These are phyloP conservation scores for Pangasius sanitwongsei DNA, from an alignment of 2,797 vertebrate species.

Conservation along the genomic window DNA sequence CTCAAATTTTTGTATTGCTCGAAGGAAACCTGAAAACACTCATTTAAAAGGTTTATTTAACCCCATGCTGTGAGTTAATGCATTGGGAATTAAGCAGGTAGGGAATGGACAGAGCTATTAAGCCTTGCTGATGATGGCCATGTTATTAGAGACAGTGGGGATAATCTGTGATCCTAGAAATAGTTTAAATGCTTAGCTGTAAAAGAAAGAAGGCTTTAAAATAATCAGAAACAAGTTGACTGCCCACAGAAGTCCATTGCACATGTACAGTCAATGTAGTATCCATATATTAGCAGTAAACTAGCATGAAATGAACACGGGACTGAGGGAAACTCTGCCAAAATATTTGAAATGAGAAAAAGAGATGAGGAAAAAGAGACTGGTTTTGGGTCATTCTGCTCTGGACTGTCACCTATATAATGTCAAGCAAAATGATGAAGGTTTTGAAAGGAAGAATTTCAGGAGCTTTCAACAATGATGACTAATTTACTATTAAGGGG, in stretches of 20 bases:
- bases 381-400: neutral
- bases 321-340: neutral
- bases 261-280: neutral
- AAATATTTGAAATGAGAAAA: neutral
- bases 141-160: slow-evolving; percentile 40
- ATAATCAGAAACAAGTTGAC: neutral
- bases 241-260: neutral
- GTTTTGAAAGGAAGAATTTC: neutral
- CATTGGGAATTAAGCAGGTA: slow-evolving; percentile 34
- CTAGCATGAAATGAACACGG: neutral
- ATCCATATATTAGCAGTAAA: neutral
- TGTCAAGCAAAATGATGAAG: neutral
- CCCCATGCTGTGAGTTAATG: slow-evolving; percentile 34
- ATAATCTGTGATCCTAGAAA: slow-evolving; percentile 17
- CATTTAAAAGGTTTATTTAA: slow-evolving; percentile 37
- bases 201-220: neutral
- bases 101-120: slow-evolving; percentile 20
- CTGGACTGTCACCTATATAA: neutral
- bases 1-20: slow-evolving; percentile 4
- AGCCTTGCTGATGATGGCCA: slow-evolving; percentile 31
- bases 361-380: neutral
- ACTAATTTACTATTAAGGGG: too few species aligned
- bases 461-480: too few species aligned
- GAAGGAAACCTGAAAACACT: neutral
- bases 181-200: neutral